Percentiles rank a stretch among this genome's conserved stretches.
Evolutionary conservation across 2,113 vertebrate species (phyloP).

Genomic region (Syngnathus typhle): DNA sequence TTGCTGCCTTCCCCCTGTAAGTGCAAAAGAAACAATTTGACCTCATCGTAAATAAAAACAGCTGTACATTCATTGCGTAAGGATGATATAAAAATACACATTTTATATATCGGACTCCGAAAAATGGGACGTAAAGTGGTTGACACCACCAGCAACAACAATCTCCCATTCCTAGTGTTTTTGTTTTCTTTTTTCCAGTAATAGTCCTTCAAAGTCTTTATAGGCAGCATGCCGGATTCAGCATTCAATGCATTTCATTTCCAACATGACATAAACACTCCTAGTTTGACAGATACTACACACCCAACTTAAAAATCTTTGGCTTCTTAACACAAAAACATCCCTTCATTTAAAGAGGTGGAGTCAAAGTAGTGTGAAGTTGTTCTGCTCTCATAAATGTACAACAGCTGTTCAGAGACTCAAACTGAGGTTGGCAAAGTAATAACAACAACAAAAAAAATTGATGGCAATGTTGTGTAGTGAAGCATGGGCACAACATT

Average conservation of each 20-base stretch:
- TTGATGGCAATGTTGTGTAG: slow-evolving; percentile 13
- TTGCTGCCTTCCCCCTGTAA: neutral
- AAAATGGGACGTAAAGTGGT: neutral
- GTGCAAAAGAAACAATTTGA: neutral
- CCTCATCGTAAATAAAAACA: neutral
- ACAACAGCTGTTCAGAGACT: neutral
- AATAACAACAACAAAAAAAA: slow-evolving; percentile 3
- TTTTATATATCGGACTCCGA: neutral
- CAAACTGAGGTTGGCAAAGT: slow-evolving; percentile 7
- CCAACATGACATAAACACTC: slow-evolving; percentile 23
- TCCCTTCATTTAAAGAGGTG: slow-evolving; percentile 27
- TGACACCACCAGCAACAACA: neutral
- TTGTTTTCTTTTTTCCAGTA: neutral
- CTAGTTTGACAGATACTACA: slow-evolving; percentile 17
- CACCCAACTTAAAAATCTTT: slow-evolving; percentile 39
- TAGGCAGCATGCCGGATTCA: neutral
- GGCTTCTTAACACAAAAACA: slow-evolving; percentile 32
- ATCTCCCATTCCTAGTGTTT: neutral
- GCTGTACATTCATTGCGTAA: neutral
- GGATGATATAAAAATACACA: neutral
- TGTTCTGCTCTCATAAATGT: neutral
- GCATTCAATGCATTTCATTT: slow-evolving; percentile 8
- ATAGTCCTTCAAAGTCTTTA: slow-evolving; percentile 9
- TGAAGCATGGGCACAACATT: neutral
- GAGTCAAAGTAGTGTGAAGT: neutral